Conservation (phyloP, 2,888 invertebrate species). For the Miltochrista miniata region DNA sequence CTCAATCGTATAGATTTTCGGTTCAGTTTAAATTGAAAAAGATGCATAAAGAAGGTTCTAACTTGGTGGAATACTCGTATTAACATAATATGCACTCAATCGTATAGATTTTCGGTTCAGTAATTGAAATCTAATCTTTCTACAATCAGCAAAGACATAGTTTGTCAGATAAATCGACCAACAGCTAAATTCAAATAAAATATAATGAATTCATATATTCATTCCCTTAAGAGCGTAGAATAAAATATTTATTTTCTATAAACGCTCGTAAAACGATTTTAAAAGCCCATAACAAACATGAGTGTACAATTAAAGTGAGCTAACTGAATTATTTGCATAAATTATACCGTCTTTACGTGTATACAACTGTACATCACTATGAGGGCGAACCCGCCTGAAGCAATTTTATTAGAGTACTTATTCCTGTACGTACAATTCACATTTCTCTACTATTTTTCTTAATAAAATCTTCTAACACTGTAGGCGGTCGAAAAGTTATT, state of each 20-base stretch:
- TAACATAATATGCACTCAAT: no score
- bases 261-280: neutral
- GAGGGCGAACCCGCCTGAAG: constrained; percentile 46
- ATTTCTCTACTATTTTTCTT: constrained; percentile 23
- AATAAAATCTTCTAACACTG: constrained; percentile 27
- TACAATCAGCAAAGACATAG: no score
- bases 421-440: constrained; percentile 31
- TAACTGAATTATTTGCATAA: constrained; percentile 47
- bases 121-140: no score
- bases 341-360: constrained; percentile 31
- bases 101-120: no score
- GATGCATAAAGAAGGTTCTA: no score
- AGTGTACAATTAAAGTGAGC: constrained; percentile 24
- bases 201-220: neutral
- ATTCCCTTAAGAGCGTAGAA: neutral
- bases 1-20: no score
- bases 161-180: no score
- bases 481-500: constrained; percentile 39
- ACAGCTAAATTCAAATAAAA: neutral
- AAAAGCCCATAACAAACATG: constrained; percentile 4
- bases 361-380: constrained; percentile 25
- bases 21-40: no score
- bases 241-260: neutral
- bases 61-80: no score
- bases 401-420: constrained; percentile 42